Conservation (phyloP, 2,888 invertebrate genomes). For the Eilema sororculum region DNA sequence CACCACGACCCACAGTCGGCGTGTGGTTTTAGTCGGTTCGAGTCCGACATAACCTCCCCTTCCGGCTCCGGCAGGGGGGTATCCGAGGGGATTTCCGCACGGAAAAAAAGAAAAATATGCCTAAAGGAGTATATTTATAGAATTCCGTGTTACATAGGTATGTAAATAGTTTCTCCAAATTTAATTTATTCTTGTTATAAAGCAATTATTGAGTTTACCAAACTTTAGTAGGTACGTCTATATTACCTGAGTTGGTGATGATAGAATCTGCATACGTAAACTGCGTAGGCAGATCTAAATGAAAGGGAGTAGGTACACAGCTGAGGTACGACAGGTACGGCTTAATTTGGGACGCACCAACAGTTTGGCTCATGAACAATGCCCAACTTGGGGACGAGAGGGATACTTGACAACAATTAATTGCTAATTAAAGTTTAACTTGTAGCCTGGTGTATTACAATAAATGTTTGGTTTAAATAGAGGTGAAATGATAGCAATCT, state of each 20-base stretch:
- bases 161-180: not conserved
- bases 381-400: slow-evolving; percentile 12
- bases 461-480: not conserved
- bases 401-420: not conserved
- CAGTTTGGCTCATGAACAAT: slow-evolving; percentile 28
- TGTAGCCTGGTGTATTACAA: not conserved
- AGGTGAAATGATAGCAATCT: too few species aligned
- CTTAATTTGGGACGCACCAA: slow-evolving; percentile 20
- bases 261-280: slow-evolving; percentile 52
- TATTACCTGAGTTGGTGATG: slow-evolving; percentile 23
- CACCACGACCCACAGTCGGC: too few species aligned
- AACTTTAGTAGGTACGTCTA: slow-evolving; percentile 12
- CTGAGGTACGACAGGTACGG: slow-evolving; percentile 19
- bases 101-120: too few species aligned
- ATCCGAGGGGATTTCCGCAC: too few species aligned
- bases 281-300: slow-evolving; percentile 39
- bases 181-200: not conserved
- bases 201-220: not conserved
- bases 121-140: too few species aligned
- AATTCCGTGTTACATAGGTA: too few species aligned
- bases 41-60: too few species aligned
- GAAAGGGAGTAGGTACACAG: slow-evolving; percentile 14
- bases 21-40: too few species aligned
- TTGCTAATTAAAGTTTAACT: slow-evolving; percentile 12
- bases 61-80: too few species aligned